phyloP scores from a whole-genome alignment of 2,797 vertebrate genomes.

The Poeciliopsis infans region DNA sequence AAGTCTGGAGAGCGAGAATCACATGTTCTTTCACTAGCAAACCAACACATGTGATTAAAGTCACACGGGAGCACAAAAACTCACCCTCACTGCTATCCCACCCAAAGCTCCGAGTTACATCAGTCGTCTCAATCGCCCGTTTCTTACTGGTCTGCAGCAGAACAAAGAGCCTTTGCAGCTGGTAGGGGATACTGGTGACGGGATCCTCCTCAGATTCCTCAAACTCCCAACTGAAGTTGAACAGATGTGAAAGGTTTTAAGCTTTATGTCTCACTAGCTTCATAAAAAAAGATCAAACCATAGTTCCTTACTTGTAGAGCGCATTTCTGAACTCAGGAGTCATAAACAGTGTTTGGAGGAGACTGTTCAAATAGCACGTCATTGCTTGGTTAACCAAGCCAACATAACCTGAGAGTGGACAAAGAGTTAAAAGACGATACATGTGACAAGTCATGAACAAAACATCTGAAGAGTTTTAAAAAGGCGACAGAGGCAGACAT shows the following conservation, averaged over 20 bases:
- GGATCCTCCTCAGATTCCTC: constrained; percentile 97
- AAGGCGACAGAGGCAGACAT: not conserved
- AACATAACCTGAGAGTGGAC: constrained; percentile 87
- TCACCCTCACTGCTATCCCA: constrained; percentile 99
- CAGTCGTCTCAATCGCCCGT: constrained; percentile 97
- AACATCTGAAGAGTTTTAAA: not conserved
- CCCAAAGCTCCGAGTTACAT: constrained; percentile 97
- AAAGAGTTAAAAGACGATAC: constrained; percentile 9
- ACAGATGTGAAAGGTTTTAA: not conserved
- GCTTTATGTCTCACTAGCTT: not conserved
- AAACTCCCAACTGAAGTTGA: constrained; percentile 92
- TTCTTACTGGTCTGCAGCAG: constrained; percentile 98
- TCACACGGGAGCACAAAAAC: constrained; percentile 35
- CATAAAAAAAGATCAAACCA: not conserved
- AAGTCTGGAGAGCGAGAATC: constrained; percentile 15
- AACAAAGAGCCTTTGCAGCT: constrained; percentile 97
- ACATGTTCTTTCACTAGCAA: constrained; percentile 22
- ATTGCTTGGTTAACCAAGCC: constrained; percentile 99
- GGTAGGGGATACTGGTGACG: constrained; percentile 96
- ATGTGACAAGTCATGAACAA: not conserved
- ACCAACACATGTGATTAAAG: constrained; percentile 30
- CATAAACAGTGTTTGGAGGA: constrained; percentile 98
- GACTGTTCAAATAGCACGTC: constrained; percentile 99
- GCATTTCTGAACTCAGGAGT: constrained; percentile 99
- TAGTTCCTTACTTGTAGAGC: constrained; percentile 93